Percentiles rank a stretch among this genome's conserved stretches.
These are phyloP conservation scores for Hofmannophila pseudospretella DNA, from an alignment of 2,888 invertebrate genomes.

Conservation along the genomic window DNA sequence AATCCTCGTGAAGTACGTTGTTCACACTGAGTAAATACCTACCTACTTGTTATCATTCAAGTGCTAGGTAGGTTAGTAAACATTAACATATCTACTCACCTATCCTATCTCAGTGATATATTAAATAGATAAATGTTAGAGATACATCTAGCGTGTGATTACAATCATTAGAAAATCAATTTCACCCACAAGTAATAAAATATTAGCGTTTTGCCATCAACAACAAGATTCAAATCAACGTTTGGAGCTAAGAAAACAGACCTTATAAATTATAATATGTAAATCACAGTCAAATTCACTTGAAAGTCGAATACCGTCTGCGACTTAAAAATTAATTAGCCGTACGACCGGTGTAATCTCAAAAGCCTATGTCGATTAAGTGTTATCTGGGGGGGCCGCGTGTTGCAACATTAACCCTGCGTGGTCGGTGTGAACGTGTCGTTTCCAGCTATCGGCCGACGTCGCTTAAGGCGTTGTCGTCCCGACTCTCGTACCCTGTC, in stretches of 20 bases:
- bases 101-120: too few relatives aligned
- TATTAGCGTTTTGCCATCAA: neutral
- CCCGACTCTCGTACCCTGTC: conserved; percentile 27
- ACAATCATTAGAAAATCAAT: too few relatives aligned
- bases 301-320: conserved; percentile 54
- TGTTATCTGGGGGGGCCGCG: conserved; percentile 43
- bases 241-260: conserved; percentile 39
- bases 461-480: conserved; percentile 40
- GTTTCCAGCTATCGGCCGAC: conserved; percentile 31
- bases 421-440: conserved; percentile 34
- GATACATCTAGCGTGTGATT: too few relatives aligned
- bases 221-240: conserved; percentile 39
- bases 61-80: too few relatives aligned
- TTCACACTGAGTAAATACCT: too few relatives aligned
- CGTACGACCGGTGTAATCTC: conserved; percentile 74
- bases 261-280: conserved; percentile 42
- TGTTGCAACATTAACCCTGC: conserved; percentile 49
- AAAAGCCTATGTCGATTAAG: conserved; percentile 58
- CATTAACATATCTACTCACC: too few relatives aligned
- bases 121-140: too few relatives aligned
- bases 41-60: too few relatives aligned
- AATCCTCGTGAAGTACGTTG: conserved; percentile 19
- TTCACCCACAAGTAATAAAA: neutral
- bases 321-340: conserved; percentile 78
- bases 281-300: conserved; percentile 63